Conservation (phyloP, 2,113 vertebrate species). For the Tonatia bakeri region DNA sequence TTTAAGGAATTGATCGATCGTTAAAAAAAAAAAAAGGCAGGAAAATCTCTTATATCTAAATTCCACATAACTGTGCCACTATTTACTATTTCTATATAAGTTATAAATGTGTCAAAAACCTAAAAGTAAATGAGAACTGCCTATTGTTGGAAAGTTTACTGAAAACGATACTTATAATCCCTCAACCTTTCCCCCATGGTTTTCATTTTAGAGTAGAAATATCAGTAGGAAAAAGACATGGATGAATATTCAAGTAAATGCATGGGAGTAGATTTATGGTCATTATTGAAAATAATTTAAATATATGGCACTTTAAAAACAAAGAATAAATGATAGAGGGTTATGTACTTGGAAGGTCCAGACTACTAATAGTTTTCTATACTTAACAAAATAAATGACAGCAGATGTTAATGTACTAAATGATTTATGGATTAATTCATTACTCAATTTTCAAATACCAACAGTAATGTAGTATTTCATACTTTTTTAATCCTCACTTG, state of each 20-base stretch:
- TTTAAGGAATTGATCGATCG: neutral
- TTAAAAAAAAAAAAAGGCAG: neutral
- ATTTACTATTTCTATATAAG: neutral
- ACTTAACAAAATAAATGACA: conserved; percentile 29
- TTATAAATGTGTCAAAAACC: neutral
- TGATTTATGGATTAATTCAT: conserved; percentile 33
- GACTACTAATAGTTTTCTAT: neutral
- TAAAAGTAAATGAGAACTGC: neutral
- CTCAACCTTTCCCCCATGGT: neutral
- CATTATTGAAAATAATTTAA: conserved; percentile 19
- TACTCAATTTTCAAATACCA: conserved; percentile 28
- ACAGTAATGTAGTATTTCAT: neutral
- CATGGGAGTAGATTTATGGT: neutral
- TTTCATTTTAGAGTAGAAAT: conserved; percentile 26
- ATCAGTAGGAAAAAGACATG: neutral
- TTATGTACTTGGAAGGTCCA: neutral
- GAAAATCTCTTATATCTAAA: neutral
- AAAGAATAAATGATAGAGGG: neutral
- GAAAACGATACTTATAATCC: neutral
- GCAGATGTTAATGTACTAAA: neutral
- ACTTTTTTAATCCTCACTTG: neutral
- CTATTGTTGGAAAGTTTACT: neutral
- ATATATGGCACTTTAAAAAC: neutral
- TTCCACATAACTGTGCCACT: neutral
- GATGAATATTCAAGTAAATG: neutral